Conservation (phyloP, 2,113 vertebrate species). For the Hyla sarda region DNA sequence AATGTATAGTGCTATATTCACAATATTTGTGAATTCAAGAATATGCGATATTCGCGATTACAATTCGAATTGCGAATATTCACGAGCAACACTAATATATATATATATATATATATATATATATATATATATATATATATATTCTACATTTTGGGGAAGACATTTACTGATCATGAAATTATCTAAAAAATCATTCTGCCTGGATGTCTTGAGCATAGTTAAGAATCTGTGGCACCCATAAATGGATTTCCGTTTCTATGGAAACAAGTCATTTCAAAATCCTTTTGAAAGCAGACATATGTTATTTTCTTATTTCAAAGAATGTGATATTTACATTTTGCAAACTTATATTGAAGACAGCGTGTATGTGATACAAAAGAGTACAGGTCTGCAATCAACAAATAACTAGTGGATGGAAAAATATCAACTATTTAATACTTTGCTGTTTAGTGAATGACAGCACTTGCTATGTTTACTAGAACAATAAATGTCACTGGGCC, state of each 20-base stretch:
- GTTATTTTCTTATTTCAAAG: slow-evolving; percentile 25
- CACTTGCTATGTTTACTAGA: background rate
- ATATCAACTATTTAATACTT: background rate
- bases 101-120: too few relatives aligned
- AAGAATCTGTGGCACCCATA: slow-evolving; percentile 25
- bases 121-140: too few relatives aligned
- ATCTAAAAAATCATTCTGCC: slow-evolving; percentile 2
- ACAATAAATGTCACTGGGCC: background rate
- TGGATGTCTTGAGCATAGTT: background rate
- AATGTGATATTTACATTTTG: slow-evolving; percentile 6
- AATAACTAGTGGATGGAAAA: background rate
- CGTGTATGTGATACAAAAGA: background rate
- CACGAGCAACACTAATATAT: too few relatives aligned
- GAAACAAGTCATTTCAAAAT: slow-evolving; percentile 16
- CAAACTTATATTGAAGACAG: background rate
- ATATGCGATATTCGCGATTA: too few relatives aligned
- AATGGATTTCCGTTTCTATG: slow-evolving; percentile 20
- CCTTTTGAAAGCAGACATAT: slow-evolving; percentile 30
- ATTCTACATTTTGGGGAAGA: background rate
- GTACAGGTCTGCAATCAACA: background rate
- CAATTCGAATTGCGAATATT: too few relatives aligned
- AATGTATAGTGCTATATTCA: too few relatives aligned
- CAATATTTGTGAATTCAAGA: too few relatives aligned
- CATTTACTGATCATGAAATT: slow-evolving; percentile 4
- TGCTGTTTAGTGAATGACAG: background rate